These are phyloP conservation scores for silkworm (Bombyx mori) DNA, from an alignment of 1,140 invertebrate species.

Conservation along the genomic window DNA sequence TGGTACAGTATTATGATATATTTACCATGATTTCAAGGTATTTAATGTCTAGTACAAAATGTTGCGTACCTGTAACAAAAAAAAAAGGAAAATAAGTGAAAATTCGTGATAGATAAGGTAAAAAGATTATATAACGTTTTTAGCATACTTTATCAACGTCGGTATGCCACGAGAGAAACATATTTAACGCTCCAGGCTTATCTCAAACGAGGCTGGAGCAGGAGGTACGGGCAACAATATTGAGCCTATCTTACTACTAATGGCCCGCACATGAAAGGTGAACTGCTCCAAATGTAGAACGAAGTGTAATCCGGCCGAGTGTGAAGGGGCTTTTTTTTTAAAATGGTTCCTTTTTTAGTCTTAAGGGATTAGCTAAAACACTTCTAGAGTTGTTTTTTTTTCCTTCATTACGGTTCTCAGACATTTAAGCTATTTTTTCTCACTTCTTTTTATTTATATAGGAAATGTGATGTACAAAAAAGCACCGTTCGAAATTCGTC, in stretches of 20 bases:
- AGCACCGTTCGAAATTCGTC: too few species aligned
- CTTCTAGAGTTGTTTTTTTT: too few species aligned
- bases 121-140: too few species aligned
- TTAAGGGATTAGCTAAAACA: too few species aligned
- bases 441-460: too few species aligned
- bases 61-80: background rate
- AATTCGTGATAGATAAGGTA: too few species aligned
- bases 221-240: slow-evolving; percentile 37
- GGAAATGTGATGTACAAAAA: too few species aligned
- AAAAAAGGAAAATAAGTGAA: background rate
- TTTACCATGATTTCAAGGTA: too few species aligned
- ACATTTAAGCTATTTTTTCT: too few species aligned
- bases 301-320: slow-evolving; percentile 22
- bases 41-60: background rate
- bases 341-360: too few species aligned
- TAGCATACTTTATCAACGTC: slow-evolving; percentile 16
- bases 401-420: too few species aligned
- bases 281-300: slow-evolving; percentile 30
- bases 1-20: too few species aligned
- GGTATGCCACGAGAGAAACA: slow-evolving; percentile 31
- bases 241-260: slow-evolving; percentile 46
- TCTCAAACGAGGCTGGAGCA: slow-evolving; percentile 27
- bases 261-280: slow-evolving; percentile 40
- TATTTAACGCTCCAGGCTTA: slow-evolving; percentile 42
- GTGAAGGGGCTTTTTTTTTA: slow-evolving; percentile 17